These are phyloP conservation scores for Lipophrys pholis DNA, from an alignment of 2,113 vertebrate species.

Conservation along the genomic window DNA sequence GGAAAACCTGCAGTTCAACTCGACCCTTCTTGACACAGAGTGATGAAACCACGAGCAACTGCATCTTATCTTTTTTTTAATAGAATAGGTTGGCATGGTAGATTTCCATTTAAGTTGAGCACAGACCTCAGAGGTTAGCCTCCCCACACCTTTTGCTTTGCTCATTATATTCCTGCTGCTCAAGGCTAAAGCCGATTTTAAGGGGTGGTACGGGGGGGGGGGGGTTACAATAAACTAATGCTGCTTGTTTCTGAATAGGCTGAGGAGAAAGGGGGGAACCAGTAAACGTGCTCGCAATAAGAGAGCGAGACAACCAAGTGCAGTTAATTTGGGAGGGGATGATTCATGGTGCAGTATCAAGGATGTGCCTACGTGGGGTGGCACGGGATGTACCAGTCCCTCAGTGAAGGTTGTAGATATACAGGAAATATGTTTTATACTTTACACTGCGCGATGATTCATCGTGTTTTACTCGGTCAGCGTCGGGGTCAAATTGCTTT, in stretches of 20 bases:
- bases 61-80: slow-evolving; percentile 40
- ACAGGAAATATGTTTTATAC: slow-evolving; percentile 35
- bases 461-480: slow-evolving; percentile 35
- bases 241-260: slow-evolving; percentile 33
- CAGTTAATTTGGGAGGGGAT: slow-evolving; percentile 24
- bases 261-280: not conserved
- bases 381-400: slow-evolving; percentile 34
- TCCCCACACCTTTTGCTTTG: slow-evolving; percentile 11
- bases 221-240: slow-evolving; percentile 32
- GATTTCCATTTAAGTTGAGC: slow-evolving; percentile 22
- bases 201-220: not conserved
- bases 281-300: slow-evolving; percentile 27
- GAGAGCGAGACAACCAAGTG: slow-evolving; percentile 28
- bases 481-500: slow-evolving; percentile 22
- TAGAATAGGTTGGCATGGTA: slow-evolving; percentile 29
- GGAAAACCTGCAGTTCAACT: slow-evolving; percentile 35
- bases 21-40: slow-evolving; percentile 23
- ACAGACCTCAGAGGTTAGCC: slow-evolving; percentile 19
- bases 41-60: slow-evolving; percentile 67
- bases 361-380: slow-evolving; percentile 58
- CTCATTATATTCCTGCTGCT: slow-evolving; percentile 22
- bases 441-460: slow-evolving; percentile 30
- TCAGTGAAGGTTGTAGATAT: slow-evolving; percentile 53
- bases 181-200: slow-evolving; percentile 6
- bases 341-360: slow-evolving; percentile 58